Conservation (phyloP, 1,140 invertebrate species). For the Drosophila persimilis region DNA sequence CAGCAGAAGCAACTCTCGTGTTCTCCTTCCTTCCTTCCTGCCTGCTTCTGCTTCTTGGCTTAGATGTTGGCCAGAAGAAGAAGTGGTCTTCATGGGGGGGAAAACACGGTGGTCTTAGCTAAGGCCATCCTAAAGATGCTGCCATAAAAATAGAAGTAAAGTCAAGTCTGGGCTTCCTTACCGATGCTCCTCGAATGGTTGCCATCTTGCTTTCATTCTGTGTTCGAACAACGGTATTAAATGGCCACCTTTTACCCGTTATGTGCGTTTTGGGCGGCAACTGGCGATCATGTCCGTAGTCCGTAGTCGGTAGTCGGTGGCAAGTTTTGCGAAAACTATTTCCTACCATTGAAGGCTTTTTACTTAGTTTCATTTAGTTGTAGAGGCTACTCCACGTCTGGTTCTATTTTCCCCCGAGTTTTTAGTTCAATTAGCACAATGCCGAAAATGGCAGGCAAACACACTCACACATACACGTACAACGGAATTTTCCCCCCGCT, state of each 20-base stretch:
- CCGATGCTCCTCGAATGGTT: background rate
- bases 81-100: no score
- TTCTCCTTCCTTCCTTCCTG: no score
- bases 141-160: constrained; percentile 46
- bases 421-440: constrained; percentile 77
- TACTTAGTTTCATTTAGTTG: constrained; percentile 67
- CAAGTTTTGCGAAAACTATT: constrained; percentile 24
- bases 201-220: constrained; percentile 42
- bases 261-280: constrained; percentile 15
- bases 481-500: constrained; percentile 31
- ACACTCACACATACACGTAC: constrained; percentile 1
- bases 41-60: constrained; percentile 10
- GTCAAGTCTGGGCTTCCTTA: constrained; percentile 25
- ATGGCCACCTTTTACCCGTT: constrained; percentile 62
- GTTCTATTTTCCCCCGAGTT: constrained; percentile 42
- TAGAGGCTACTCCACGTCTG: constrained; percentile 20
- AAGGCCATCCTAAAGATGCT: constrained; percentile 35
- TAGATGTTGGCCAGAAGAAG: constrained; percentile 21
- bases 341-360: constrained; percentile 61
- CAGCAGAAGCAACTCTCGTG: constrained; percentile 63
- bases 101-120: background rate
- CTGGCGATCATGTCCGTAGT: constrained; percentile 14
- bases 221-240: constrained; percentile 70
- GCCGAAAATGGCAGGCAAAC: constrained; percentile 35
- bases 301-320: background rate